phyloP scores from a whole-genome alignment of 2,888 invertebrate genomes.

The Lepidochitona cinerea region DNA sequence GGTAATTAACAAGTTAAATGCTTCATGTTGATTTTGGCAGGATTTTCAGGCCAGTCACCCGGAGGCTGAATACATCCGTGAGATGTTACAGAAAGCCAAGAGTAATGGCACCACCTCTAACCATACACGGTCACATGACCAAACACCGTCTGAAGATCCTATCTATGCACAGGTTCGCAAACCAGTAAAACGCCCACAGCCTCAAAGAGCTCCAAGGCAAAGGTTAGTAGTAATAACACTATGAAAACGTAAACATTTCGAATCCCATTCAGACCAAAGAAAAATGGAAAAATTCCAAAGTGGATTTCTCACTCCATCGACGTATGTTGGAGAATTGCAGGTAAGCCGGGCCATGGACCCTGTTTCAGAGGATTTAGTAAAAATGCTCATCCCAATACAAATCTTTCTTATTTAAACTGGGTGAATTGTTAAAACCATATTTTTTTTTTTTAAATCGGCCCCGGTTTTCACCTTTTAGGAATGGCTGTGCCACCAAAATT shows the following conservation, averaged over 20 bases:
- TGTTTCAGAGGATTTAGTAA: not conserved
- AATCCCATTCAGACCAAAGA: too few species aligned
- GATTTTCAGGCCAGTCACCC: slow-evolving; percentile 5
- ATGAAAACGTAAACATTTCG: too few species aligned
- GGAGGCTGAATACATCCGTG: not conserved
- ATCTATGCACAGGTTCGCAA: not conserved
- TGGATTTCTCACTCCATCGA: too few species aligned
- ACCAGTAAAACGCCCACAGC: not conserved
- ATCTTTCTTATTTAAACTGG: not conserved
- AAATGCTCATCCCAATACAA: not conserved
- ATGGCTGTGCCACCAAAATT: too few species aligned
- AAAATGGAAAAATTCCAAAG: too few species aligned
- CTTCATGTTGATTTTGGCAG: not conserved
- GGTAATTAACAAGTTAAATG: too few species aligned
- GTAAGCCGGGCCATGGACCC: not conserved
- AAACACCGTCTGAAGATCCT: not conserved
- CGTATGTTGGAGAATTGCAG: too few species aligned
- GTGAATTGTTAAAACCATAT: not conserved
- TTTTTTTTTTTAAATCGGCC: not conserved
- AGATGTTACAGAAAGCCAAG: not conserved
- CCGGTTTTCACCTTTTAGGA: too few species aligned
- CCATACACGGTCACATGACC: too few species aligned
- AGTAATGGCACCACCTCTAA: not conserved
- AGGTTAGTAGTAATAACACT: too few species aligned
- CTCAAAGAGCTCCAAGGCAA: not conserved